phyloP scores from a whole-genome alignment of 2,888 invertebrate genomes.

The Tinea pellionella region DNA sequence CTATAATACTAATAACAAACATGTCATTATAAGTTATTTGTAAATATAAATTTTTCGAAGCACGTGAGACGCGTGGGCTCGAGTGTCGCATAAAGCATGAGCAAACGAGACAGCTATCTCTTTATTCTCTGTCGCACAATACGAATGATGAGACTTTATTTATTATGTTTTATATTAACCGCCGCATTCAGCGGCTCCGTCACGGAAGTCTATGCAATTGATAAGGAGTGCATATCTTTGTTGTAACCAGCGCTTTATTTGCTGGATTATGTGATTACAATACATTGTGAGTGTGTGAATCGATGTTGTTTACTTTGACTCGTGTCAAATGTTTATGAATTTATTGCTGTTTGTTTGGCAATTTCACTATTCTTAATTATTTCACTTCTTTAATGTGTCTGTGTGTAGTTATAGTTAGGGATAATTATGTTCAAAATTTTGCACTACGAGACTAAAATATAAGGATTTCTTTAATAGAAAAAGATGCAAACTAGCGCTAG shows the following conservation, averaged over 20 bases:
- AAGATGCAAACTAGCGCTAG: no score
- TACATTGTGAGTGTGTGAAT: background rate
- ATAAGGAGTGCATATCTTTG: background rate
- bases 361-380: no score
- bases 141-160: slow-evolving; percentile 46
- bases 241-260: background rate
- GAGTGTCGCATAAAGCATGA: slow-evolving; percentile 5
- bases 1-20: no score
- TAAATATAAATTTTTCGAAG: background rate
- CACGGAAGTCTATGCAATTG: slow-evolving; percentile 10
- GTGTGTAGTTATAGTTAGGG: no score
- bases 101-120: slow-evolving; percentile 11
- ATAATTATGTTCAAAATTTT: no score
- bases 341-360: background rate
- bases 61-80: background rate
- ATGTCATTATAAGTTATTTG: background rate
- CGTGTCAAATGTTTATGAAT: background rate
- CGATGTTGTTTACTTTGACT: background rate
- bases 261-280: slow-evolving; percentile 1
- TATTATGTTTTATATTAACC: slow-evolving; percentile 38
- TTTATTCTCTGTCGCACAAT: slow-evolving; percentile 30
- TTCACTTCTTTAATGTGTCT: no score
- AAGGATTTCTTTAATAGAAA: no score
- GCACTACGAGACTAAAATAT: no score
- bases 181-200: slow-evolving; percentile 13